These are phyloP conservation scores for Eristalis tenax DNA, from an alignment of 2,888 invertebrate genomes.

Conservation along the genomic window DNA sequence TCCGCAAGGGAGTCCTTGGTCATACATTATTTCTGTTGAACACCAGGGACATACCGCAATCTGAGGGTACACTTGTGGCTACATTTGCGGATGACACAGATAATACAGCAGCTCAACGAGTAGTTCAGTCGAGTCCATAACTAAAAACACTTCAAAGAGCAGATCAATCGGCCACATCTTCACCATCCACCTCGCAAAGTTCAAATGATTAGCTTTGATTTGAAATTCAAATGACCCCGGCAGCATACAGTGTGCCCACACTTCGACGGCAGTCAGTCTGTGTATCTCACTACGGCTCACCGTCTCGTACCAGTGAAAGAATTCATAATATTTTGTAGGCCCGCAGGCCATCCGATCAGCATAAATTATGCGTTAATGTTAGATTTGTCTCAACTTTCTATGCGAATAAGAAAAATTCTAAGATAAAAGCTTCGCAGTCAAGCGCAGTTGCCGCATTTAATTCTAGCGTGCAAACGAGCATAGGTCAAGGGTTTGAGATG, in stretches of 20 bases:
- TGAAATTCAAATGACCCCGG: background rate
- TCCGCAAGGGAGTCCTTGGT: too few species aligned
- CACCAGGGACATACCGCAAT: too few species aligned
- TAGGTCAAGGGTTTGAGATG: conserved; percentile 48
- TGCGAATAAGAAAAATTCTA: conserved; percentile 4
- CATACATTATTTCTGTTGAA: too few species aligned
- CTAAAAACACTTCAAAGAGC: too few species aligned
- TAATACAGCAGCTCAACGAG: too few species aligned
- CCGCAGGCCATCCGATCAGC: conserved; percentile 29
- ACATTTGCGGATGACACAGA: too few species aligned
- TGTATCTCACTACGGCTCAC: conserved; percentile 32
- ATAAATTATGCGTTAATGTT: conserved; percentile 20
- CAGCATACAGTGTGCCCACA: background rate
- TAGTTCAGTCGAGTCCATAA: too few species aligned
- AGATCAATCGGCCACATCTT: background rate
- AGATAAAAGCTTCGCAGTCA: conserved; percentile 37
- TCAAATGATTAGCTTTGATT: background rate
- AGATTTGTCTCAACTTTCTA: conserved; percentile 26
- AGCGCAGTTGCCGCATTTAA: conserved; percentile 29
- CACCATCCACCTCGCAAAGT: background rate
- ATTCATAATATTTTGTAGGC: background rate
- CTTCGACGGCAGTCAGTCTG: background rate
- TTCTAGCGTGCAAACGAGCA: conserved; percentile 13
- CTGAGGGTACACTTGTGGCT: too few species aligned
- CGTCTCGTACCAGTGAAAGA: conserved; percentile 9